Conservation (phyloP, 2,888 invertebrate genomes). For the Melikaiella ostensackeni region DNA sequence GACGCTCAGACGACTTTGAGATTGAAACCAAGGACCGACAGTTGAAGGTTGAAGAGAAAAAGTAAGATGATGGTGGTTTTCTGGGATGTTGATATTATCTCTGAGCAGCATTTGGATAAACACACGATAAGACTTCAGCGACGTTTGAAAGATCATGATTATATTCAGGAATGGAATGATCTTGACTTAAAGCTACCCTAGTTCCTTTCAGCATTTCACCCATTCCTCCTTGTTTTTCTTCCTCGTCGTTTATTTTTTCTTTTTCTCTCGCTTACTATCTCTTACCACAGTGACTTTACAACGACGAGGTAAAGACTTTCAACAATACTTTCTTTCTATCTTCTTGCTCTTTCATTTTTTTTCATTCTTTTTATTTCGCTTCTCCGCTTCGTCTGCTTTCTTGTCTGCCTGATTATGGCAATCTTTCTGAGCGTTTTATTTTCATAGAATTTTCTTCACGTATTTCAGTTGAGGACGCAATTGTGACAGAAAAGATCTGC, state of each 20-base stretch:
- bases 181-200: constrained; percentile 2
- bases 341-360: background rate
- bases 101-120: background rate
- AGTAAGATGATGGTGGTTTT: background rate
- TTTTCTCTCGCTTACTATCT: background rate
- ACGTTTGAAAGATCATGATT: background rate
- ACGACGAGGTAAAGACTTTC: background rate
- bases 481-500: background rate
- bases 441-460: constrained; percentile 8
- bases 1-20: background rate
- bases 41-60: background rate
- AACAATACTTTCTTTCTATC: constrained; percentile 12
- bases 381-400: background rate
- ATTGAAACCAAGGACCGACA: background rate
- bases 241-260: background rate
- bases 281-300: background rate
- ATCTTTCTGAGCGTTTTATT: constrained; percentile 10
- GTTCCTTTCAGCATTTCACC: background rate
- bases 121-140: background rate
- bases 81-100: background rate
- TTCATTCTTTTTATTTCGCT: background rate
- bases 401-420: constrained; percentile 9
- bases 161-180: background rate
- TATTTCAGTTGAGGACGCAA: background rate
- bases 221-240: background rate